Conservation (phyloP, 2,888 invertebrate genomes). For the Alentia gelatinosa region DNA sequence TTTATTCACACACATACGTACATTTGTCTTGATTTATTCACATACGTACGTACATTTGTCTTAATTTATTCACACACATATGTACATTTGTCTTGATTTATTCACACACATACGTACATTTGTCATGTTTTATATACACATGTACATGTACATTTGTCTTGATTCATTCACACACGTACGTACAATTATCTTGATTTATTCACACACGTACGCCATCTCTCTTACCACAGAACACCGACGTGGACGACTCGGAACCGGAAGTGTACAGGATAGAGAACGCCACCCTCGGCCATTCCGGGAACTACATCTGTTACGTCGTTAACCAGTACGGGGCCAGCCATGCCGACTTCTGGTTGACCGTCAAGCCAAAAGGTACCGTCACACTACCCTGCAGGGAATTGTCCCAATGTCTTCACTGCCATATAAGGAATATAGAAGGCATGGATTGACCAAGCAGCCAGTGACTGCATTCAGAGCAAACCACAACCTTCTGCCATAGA, state of each 20-base stretch:
- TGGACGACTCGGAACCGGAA: not conserved
- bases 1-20: too few species aligned
- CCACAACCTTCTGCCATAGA: too few species aligned
- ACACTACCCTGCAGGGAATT: too few species aligned
- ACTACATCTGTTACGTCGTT: constrained; percentile 93
- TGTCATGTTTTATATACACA: not conserved
- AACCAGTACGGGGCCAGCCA: constrained; percentile 90
- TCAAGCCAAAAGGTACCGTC: constrained; percentile 67
- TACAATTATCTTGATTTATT: too few species aligned
- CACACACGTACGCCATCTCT: too few species aligned
- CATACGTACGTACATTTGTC: not conserved
- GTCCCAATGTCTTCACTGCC: too few species aligned
- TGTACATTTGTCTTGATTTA: not conserved
- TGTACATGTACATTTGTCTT: not conserved
- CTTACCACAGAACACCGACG: not conserved
- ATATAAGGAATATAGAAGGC: too few species aligned
- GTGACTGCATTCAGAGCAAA: too few species aligned
- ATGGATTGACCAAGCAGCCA: too few species aligned
- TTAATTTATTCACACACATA: not conserved
- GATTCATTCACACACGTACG: not conserved
- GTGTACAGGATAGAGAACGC: constrained; percentile 87
- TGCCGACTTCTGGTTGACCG: constrained; percentile 75
- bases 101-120: not conserved
- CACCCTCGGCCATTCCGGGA: constrained; percentile 90
- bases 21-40: too few species aligned